Evolutionary conservation across 2,113 vertebrate species (phyloP).

Genomic region (Planiliza haematocheilus): DNA sequence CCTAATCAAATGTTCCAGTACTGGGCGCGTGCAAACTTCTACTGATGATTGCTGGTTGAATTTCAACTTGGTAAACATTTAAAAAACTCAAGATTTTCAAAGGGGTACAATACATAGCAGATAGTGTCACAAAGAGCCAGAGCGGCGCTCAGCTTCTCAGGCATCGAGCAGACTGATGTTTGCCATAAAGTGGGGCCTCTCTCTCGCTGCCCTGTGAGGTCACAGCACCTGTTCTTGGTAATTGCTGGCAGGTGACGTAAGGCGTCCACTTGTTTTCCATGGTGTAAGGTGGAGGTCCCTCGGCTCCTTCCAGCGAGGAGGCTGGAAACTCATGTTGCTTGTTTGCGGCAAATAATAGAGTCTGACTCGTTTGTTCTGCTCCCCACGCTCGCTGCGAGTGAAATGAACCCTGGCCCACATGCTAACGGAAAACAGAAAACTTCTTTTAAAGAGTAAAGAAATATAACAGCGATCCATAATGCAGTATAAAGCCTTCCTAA

Average conservation of each 20-base stretch:
- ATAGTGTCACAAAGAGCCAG: slow-evolving; percentile 33
- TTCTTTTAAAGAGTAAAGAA: no score
- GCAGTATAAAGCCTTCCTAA: no score
- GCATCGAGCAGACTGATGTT: slow-evolving; percentile 50
- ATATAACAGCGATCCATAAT: no score
- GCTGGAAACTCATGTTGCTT: slow-evolving; percentile 35
- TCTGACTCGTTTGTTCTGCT: slow-evolving; percentile 23
- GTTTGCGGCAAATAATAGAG: slow-evolving; percentile 39
- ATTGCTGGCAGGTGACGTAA: slow-evolving; percentile 68
- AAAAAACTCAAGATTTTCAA: not conserved
- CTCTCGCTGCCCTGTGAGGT: slow-evolving; percentile 66
- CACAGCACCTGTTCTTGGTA: slow-evolving; percentile 75
- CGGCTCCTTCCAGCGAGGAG: not conserved
- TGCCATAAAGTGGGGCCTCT: slow-evolving; percentile 49
- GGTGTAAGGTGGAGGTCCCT: slow-evolving; percentile 46
- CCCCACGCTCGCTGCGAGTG: not conserved
- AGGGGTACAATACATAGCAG: slow-evolving; percentile 17
- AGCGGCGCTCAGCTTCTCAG: not conserved
- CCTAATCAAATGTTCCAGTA: slow-evolving; percentile 22
- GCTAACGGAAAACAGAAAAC: not conserved
- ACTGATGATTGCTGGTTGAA: slow-evolving; percentile 38
- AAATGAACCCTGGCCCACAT: slow-evolving; percentile 7
- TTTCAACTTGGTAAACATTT: not conserved
- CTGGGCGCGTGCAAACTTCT: slow-evolving; percentile 44
- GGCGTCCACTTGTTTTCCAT: slow-evolving; percentile 67